phyloP scores from a whole-genome alignment of 2,797 vertebrate genomes.

The Coregonus ussuriensis region DNA sequence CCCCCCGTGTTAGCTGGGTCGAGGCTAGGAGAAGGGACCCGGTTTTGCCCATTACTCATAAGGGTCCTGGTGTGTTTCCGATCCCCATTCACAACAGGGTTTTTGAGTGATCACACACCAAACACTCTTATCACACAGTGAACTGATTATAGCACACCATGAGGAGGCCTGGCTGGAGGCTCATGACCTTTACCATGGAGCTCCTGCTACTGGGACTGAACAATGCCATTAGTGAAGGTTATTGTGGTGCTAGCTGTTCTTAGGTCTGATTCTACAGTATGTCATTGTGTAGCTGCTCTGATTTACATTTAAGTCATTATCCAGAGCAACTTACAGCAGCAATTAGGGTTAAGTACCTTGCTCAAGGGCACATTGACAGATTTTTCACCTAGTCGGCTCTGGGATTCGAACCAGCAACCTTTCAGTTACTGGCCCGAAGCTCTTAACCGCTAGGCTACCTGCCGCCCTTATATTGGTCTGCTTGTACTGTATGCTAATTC shows the following conservation, averaged over 20 bases:
- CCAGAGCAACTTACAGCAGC: no score
- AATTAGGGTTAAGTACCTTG: no score
- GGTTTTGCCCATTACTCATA: not conserved
- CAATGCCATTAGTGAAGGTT: slow-evolving; percentile 22
- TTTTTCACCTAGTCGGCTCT: no score
- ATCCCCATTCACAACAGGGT: slow-evolving; percentile 63
- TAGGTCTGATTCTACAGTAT: slow-evolving; percentile 11
- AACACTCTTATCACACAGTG: slow-evolving; percentile 55
- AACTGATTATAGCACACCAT: slow-evolving; percentile 56
- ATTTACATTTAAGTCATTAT: no score
- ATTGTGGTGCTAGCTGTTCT: slow-evolving; percentile 26
- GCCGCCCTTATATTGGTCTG: not conserved
- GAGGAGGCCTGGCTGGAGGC: slow-evolving; percentile 47
- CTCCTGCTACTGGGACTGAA: slow-evolving; percentile 32
- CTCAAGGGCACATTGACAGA: no score
- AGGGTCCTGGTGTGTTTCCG: slow-evolving; percentile 67
- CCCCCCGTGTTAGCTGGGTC: slow-evolving; percentile 38
- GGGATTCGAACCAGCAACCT: no score
- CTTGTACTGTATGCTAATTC: slow-evolving; percentile 5
- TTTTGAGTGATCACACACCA: slow-evolving; percentile 62
- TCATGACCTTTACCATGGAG: slow-evolving; percentile 50
- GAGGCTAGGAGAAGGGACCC: slow-evolving; percentile 33
- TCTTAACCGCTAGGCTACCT: no score
- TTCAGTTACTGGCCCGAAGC: no score
- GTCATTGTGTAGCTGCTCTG: not conserved